Evolutionary conservation across 1,140 invertebrate species (phyloP), one percentile per base, ranked within the genome.

Genomic region (Trachelipus rathkii): DNA sequence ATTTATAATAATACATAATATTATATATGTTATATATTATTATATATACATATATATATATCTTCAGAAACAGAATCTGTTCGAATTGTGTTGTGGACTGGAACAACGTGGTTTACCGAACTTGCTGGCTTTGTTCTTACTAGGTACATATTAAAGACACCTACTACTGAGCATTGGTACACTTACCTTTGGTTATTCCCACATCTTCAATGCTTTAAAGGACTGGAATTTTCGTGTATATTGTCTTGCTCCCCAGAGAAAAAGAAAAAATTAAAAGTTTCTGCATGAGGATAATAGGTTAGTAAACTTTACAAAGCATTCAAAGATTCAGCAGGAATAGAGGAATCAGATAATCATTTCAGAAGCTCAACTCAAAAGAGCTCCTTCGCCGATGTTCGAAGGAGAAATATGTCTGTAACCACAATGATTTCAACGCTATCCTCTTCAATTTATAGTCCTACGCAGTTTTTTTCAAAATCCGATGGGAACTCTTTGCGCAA

Each of bases 171-270:
- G 72, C 75, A 75, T 10, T 81, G 79, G 79, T 78, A 81, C 71
- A 75, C 78, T 75, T 81, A 81, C 69, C 72, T 81, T 5, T 81
- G 79, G 79, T 81, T 53, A 21, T 81, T 15, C 79, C 79, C 3
- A 74, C 77, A 33, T 74, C 72, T 69, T 81, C 7, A 81, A 81
- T 50, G 72, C 79, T 44, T 75, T 81, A 10, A 72, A 77, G 79
- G 5, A 75, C 78, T 13, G 79, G 79, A 33, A 81, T 81, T 50
- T 81, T 81, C 46, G 72, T n/a, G 68, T 53, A 81, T 81, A 71
- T 81, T 10, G 79, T 81, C 9, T 68, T 81, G 75, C 78, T 76
- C 6, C 72, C 74, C n/a, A n/a, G n/a, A 0, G 77, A 81, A 73
- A 76, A 71, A 19, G 15, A 75, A 6, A 23, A 60, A 60, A 60